A percentile compares a stretch with the other conserved stretches of the same genome.
Conservation (phyloP, 2,888 invertebrate species). For the Shargacucullia verbasci region DNA sequence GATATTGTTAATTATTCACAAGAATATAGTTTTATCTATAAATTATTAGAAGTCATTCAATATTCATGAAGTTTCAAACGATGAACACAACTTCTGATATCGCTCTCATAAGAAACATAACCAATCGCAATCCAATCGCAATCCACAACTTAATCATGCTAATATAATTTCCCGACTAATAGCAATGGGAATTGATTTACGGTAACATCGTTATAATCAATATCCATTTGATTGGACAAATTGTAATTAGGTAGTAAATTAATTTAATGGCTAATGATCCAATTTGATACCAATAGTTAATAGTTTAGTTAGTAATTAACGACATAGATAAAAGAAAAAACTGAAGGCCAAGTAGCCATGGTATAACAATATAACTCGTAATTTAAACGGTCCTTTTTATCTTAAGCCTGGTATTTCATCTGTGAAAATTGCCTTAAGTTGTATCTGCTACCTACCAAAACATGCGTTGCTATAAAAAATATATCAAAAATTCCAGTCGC, state of each 20-base stretch:
- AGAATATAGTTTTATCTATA: background rate
- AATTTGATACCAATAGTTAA: too few relatives aligned
- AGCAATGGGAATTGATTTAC: background rate
- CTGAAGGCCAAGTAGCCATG: too few relatives aligned
- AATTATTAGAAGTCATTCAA: background rate
- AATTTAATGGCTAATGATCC: too few relatives aligned
- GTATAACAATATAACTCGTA: too few relatives aligned
- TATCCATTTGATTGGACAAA: conserved; percentile 2
- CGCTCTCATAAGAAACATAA: background rate
- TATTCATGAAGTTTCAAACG: background rate
- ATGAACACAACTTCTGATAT: conserved; percentile 4
- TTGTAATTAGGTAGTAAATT: background rate
- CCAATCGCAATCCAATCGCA: background rate
- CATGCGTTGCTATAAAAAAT: too few relatives aligned
- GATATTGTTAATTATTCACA: background rate
- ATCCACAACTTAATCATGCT: conserved; percentile 4
- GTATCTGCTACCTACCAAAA: too few relatives aligned
- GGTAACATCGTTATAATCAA: conserved; percentile 8
- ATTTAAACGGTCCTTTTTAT: too few relatives aligned
- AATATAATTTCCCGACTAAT: conserved; percentile 10
- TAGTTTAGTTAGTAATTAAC: too few relatives aligned
- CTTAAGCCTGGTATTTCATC: too few relatives aligned
- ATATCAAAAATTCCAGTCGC: too few relatives aligned
- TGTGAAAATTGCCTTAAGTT: too few relatives aligned
- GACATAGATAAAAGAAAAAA: too few relatives aligned